phyloP scores from a whole-genome alignment of 2,888 invertebrate species.

The Abscondita cerata region DNA sequence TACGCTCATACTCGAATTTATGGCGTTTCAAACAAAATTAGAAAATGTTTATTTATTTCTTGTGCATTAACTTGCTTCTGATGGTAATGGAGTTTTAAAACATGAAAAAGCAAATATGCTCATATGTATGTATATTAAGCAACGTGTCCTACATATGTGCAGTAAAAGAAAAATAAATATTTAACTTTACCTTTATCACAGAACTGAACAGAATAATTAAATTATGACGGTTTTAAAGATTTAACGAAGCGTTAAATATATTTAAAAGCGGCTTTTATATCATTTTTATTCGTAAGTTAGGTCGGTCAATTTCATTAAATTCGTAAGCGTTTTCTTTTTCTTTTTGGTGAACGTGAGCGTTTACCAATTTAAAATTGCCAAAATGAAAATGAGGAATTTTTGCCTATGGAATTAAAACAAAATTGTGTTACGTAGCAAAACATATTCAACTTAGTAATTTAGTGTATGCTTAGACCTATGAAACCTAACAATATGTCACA shows the following conservation, averaged over 20 bases:
- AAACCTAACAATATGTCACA: too few relatives aligned
- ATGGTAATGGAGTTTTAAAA: neutral
- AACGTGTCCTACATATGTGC: slow-evolving; percentile 20
- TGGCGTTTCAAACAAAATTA: too few relatives aligned
- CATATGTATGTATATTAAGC: slow-evolving; percentile 17
- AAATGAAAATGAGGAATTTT: too few relatives aligned
- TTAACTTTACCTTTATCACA: slow-evolving; percentile 30
- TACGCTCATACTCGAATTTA: too few relatives aligned
- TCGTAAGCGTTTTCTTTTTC: neutral
- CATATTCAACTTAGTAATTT: too few relatives aligned
- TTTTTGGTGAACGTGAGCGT: neutral
- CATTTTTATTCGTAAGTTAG: slow-evolving; percentile 16
- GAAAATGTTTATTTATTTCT: neutral
- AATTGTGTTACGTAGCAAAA: too few relatives aligned
- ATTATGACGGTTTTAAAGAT: slow-evolving; percentile 25
- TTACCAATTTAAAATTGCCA: too few relatives aligned
- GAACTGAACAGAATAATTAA: slow-evolving; percentile 27
- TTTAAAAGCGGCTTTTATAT: slow-evolving; percentile 4
- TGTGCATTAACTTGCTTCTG: neutral
- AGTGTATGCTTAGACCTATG: too few relatives aligned
- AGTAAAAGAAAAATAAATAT: slow-evolving; percentile 28
- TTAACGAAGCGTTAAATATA: slow-evolving; percentile 28
- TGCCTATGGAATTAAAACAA: too few relatives aligned
- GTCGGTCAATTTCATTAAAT: slow-evolving; percentile 20
- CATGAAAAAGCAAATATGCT: slow-evolving; percentile 9